Conservation (phyloP, 2,797 vertebrate species). For the Enteromius argenteus region DNA sequence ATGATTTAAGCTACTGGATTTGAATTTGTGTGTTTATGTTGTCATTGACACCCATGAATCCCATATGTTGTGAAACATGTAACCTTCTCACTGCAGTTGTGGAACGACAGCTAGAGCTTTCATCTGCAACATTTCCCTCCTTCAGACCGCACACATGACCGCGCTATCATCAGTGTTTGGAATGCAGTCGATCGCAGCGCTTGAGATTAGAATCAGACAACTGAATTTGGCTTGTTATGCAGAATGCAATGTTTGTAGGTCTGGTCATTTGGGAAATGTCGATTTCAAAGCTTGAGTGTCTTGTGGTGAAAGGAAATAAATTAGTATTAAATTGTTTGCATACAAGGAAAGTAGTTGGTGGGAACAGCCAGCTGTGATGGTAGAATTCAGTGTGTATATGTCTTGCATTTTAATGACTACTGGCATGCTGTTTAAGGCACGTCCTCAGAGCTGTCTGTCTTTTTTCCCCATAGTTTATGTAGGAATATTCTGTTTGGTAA, state of each 20-base stretch:
- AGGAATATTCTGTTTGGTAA: background rate
- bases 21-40: background rate
- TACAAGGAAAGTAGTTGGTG: slow-evolving; percentile 15
- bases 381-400: slow-evolving; percentile 13
- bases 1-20: slow-evolving; percentile 5
- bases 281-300: slow-evolving; percentile 39
- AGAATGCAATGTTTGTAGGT: slow-evolving; percentile 33
- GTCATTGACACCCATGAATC: slow-evolving; percentile 14
- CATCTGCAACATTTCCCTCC: slow-evolving; percentile 19
- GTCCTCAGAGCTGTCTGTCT: background rate
- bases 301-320: slow-evolving; percentile 49
- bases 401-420: slow-evolving; percentile 10
- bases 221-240: slow-evolving; percentile 37
- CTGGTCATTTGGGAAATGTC: slow-evolving; percentile 48
- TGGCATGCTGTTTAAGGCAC: slow-evolving; percentile 2
- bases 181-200: slow-evolving; percentile 39
- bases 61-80: slow-evolving; percentile 3
- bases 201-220: slow-evolving; percentile 50
- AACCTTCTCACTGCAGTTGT: slow-evolving; percentile 47
- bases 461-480: background rate
- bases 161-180: slow-evolving; percentile 48
- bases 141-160: slow-evolving; percentile 42
- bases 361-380: slow-evolving; percentile 27
- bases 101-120: slow-evolving; percentile 25
- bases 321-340: slow-evolving; percentile 45